A percentile compares a stretch with the other conserved stretches of the same genome.
Evolutionary conservation across 1,140 invertebrate genomes (phyloP).

Genomic region (Heterodera carotae): DNA sequence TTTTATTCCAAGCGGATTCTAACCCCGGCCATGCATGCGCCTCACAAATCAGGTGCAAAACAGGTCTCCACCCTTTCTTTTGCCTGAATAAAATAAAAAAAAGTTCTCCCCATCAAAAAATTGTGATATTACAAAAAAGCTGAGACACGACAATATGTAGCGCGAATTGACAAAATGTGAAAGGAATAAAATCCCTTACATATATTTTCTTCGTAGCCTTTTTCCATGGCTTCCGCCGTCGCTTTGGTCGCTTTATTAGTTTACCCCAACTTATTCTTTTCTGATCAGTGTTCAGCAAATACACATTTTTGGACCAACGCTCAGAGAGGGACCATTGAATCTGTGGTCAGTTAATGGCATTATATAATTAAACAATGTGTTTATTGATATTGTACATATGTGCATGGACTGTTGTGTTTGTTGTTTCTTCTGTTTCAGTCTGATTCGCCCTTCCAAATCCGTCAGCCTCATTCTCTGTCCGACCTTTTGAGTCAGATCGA

Average conservation of each 20-base stretch:
- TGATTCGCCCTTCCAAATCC: background rate
- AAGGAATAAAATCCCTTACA: too few relatives aligned
- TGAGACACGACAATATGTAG: too few relatives aligned
- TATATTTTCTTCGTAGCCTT: too few relatives aligned
- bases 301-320: background rate
- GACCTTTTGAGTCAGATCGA: background rate
- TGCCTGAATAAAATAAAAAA: too few relatives aligned
- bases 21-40: too few relatives aligned
- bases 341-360: background rate
- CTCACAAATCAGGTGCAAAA: too few relatives aligned
- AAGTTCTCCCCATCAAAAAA: too few relatives aligned
- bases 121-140: too few relatives aligned
- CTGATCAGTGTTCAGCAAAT: background rate
- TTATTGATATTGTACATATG: too few relatives aligned
- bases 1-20: too few relatives aligned
- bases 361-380: background rate
- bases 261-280: background rate
- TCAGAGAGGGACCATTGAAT: background rate
- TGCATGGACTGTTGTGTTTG: background rate
- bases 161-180: too few relatives aligned
- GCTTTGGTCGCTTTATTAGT: background rate
- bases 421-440: conserved; percentile 3
- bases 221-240: background rate
- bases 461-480: conserved; percentile 1
- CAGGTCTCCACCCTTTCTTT: too few relatives aligned